phyloP scores from a whole-genome alignment of 2,113 vertebrate species.

The Lepus timidus region DNA sequence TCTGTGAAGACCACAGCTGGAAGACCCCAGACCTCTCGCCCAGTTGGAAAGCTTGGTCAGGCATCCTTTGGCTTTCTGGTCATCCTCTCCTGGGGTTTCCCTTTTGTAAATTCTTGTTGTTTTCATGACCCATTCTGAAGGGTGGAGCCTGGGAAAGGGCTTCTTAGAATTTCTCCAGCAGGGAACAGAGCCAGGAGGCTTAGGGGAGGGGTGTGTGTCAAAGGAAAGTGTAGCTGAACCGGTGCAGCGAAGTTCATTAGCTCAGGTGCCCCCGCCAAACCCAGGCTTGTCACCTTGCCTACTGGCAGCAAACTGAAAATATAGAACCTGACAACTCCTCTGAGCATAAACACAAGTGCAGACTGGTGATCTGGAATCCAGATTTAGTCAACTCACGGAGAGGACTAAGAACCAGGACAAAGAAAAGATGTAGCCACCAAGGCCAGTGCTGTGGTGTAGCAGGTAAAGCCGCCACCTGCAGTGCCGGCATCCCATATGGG shows the following conservation, averaged over 20 bases:
- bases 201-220: not conserved
- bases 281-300: not conserved
- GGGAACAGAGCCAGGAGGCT: not conserved
- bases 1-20: not conserved
- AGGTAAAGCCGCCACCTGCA: too few relatives aligned
- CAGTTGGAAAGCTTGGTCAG: not conserved
- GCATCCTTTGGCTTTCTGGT: not conserved
- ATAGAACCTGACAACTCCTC: not conserved
- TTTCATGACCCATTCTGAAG: constrained; percentile 31
- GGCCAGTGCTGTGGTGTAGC: too few relatives aligned
- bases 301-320: constrained; percentile 45
- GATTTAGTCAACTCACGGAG: not conserved
- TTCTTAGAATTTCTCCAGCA: constrained; percentile 1
- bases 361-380: not conserved
- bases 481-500: too few relatives aligned
- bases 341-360: not conserved
- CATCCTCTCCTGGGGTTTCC: not conserved
- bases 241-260: not conserved
- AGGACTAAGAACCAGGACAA: constrained; percentile 63
- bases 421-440: not conserved
- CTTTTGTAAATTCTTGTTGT: not conserved
- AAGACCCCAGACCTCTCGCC: not conserved
- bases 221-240: not conserved
- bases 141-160: constrained; percentile 59
- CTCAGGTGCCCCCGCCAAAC: not conserved